Evolutionary conservation across 1,140 invertebrate genomes (phyloP).

Genomic region (Ips typographus): DNA sequence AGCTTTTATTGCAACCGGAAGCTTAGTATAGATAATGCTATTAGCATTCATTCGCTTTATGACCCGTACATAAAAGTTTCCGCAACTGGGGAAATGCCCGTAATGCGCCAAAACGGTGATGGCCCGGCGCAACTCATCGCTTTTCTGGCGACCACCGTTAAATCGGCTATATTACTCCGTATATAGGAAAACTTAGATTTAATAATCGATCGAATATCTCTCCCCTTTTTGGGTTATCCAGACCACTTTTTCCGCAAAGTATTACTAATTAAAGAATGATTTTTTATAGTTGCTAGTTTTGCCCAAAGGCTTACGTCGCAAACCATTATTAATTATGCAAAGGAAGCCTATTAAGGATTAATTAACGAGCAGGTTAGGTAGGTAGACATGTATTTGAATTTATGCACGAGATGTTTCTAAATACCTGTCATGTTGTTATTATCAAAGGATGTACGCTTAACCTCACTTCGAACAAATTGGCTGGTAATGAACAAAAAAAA

Average conservation of each 20-base stretch:
- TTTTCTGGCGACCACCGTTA: constrained; percentile 27
- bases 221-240: too few species aligned
- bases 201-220: background rate
- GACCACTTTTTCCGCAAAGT: too few species aligned
- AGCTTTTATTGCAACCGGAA: constrained; percentile 49
- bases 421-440: constrained; percentile 12
- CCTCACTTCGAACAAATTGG: constrained; percentile 10
- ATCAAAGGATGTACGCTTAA: constrained; percentile 11
- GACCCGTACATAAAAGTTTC: constrained; percentile 53
- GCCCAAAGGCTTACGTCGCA: background rate
- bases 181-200: background rate
- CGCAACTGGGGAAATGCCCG: constrained; percentile 46
- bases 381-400: constrained; percentile 12
- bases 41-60: constrained; percentile 53
- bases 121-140: constrained; percentile 14
- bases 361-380: background rate
- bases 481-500: background rate
- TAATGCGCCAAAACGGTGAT: constrained; percentile 40
- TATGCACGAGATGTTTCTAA: constrained; percentile 20
- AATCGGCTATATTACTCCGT: constrained; percentile 8
- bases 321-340: constrained; percentile 19
- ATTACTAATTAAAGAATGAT: background rate
- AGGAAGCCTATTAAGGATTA: constrained; percentile 16
- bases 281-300: background rate
- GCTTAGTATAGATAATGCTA: constrained; percentile 53